A percentile compares a stretch with the other conserved stretches of the same genome.
These are phyloP conservation scores for Idaea dimidiata DNA, from an alignment of 2,888 invertebrate species.

Conservation along the genomic window DNA sequence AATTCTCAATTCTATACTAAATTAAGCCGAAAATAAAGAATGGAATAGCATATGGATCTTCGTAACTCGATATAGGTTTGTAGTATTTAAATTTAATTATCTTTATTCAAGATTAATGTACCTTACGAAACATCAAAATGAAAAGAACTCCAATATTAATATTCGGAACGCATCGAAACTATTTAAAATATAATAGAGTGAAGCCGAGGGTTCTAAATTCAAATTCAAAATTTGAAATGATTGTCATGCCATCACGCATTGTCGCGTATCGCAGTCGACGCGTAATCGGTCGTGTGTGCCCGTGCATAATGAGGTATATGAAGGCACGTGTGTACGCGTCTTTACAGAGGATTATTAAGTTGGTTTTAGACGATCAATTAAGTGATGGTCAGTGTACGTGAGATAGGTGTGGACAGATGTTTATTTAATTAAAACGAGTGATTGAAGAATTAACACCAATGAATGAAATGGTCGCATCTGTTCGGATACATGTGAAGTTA, in stretches of 20 bases:
- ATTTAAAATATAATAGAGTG: constrained; percentile 36
- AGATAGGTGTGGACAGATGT: neutral
- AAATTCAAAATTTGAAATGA: constrained; percentile 41
- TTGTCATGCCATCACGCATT: constrained; percentile 40
- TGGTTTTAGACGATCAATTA: constrained; percentile 22
- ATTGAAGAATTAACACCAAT: neutral
- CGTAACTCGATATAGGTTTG: too few relatives aligned
- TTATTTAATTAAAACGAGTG: constrained; percentile 4
- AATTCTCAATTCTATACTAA: too few relatives aligned
- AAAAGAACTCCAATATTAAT: constrained; percentile 18
- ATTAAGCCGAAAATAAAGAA: too few relatives aligned
- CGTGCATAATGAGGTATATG: constrained; percentile 59
- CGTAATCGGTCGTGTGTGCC: constrained; percentile 58
- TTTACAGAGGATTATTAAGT: constrained; percentile 51
- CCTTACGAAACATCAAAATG: neutral
- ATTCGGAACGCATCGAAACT: constrained; percentile 27
- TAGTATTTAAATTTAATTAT: too few relatives aligned
- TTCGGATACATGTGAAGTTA: too few relatives aligned
- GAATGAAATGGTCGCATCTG: too few relatives aligned
- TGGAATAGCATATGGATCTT: too few relatives aligned
- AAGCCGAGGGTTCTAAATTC: constrained; percentile 32
- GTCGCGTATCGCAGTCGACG: constrained; percentile 24
- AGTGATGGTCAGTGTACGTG: constrained; percentile 13
- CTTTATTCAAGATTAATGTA: neutral
- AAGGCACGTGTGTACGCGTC: constrained; percentile 39